These are phyloP conservation scores for Leuciscus waleckii DNA, from an alignment of 2,797 vertebrate species.

Conservation along the genomic window DNA sequence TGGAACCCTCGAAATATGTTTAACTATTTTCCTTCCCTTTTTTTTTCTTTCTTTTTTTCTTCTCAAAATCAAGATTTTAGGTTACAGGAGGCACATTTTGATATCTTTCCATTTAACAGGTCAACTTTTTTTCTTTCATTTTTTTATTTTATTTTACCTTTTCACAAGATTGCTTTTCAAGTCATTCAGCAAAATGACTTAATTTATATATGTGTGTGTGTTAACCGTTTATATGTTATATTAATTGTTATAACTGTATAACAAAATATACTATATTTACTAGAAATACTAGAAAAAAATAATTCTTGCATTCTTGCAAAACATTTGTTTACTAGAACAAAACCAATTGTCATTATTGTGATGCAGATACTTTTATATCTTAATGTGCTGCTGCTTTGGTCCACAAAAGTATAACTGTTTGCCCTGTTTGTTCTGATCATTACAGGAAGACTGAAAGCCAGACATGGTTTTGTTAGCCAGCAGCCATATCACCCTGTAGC, in stretches of 20 bases:
- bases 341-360: not conserved
- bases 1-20: slow-evolving; percentile 56
- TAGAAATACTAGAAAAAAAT: not conserved
- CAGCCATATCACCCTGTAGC: no score
- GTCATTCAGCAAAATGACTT: not conserved
- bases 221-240: not conserved
- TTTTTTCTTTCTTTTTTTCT: no score
- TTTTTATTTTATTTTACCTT: not conserved
- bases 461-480: no score
- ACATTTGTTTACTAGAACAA: not conserved
- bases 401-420: no score
- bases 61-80: not conserved
- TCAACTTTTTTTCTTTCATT: not conserved
- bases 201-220: no score
- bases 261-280: not conserved
- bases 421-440: no score
- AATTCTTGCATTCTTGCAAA: not conserved
- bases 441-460: not conserved
- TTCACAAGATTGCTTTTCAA: not conserved
- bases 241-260: not conserved
- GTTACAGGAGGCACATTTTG: not conserved
- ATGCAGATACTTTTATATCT: not conserved
- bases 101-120: not conserved
- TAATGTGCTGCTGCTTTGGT: not conserved
- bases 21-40: slow-evolving; percentile 30